Evolutionary conservation across 2,113 vertebrate species (phyloP), one percentile per base, ranked within the genome.

Genomic region (Grallaria varia): DNA sequence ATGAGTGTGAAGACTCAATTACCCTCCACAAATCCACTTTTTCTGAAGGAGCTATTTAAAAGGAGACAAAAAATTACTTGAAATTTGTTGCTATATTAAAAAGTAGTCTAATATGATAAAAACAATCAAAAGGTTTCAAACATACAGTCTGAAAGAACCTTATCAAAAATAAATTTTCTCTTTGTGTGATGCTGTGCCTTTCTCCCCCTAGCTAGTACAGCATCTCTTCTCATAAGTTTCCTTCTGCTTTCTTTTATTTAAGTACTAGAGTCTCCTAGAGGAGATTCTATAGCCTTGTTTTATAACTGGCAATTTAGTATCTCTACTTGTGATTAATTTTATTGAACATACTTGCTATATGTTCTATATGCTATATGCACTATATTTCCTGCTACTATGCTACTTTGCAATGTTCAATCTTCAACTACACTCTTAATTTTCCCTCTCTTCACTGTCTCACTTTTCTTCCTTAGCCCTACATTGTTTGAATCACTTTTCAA

Each of bases 1-100:
- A 33, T 16, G 39, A 44, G 3, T 19, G n/a, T 42, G 89, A 59
- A 40, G 94, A 73, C 30, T 89, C 79, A 93, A 98, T 96, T 60
- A 97, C 84, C 78, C 98, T 96, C 98, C 98, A 98, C 21, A 98
- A 94, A 72, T 98, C 97, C 87, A 97, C 85, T 87, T 93, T 95
- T 86, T 60, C 94, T 52, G 84, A 90, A 76, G 97, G 96, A 80
- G 89, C 97, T 98, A 64, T 79, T 88, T 83, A 77, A 95, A 77
- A 95, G 83, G 58, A 94, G 30, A 89, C 7, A 83, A 85, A 79
- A 93, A 52, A 74, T 19, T 77, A 12, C 10, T 59, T 86, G 8
- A n/a, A 50, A 66, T 42, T 30, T 72, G 5, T 55, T 66, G 42
- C 73, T 63, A 9, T 18, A 53, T 72, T 64, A 14, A 66, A 84